Evolutionary conservation across 64 coral and sea anemone genomes (phyloP).

Genomic region (Platygyra sinensis): DNA sequence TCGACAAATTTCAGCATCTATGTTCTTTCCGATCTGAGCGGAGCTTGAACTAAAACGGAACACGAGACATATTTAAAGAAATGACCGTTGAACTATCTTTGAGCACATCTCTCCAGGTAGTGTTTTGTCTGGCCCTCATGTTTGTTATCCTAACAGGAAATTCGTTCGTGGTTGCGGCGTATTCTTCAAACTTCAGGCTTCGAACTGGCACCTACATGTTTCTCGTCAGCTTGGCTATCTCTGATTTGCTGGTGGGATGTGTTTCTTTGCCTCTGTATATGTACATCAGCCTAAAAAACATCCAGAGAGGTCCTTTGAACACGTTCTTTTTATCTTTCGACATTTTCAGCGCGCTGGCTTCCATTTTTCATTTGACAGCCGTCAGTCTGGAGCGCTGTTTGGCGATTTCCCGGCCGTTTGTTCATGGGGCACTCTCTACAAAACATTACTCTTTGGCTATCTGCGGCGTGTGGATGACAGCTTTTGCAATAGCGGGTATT

Average conservation of each 20-base stretch:
- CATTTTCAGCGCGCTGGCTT: slow-evolving; percentile 70
- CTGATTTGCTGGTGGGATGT: slow-evolving; percentile 48
- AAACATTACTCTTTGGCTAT: slow-evolving; percentile 29
- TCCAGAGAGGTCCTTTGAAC: neutral
- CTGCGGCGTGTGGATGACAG: slow-evolving; percentile 28
- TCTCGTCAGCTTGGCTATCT: slow-evolving; percentile 53
- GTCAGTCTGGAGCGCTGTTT: slow-evolving; percentile 62
- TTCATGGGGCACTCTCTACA: slow-evolving; percentile 39
- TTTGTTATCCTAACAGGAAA: slow-evolving; percentile 55
- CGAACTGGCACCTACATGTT: slow-evolving; percentile 56
- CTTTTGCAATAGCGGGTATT: slow-evolving; percentile 28
- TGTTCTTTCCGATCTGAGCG: neutral
- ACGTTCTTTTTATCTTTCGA: slow-evolving; percentile 47
- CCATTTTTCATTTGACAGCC: slow-evolving; percentile 58
- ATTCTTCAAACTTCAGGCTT: slow-evolving; percentile 40
- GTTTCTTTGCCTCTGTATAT: slow-evolving; percentile 49
- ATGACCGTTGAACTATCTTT: neutral
- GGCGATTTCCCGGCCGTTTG: slow-evolving; percentile 56
- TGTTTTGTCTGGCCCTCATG: slow-evolving; percentile 20
- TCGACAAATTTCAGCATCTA: neutral
- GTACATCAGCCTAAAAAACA: neutral
- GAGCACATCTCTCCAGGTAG: slow-evolving; percentile 1
- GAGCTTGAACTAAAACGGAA: neutral
- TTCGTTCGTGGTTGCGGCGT: slow-evolving; percentile 40
- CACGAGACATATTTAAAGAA: neutral